These are phyloP conservation scores for Gymnogyps californianus DNA, from an alignment of 2,113 vertebrate species.

Conservation along the genomic window DNA sequence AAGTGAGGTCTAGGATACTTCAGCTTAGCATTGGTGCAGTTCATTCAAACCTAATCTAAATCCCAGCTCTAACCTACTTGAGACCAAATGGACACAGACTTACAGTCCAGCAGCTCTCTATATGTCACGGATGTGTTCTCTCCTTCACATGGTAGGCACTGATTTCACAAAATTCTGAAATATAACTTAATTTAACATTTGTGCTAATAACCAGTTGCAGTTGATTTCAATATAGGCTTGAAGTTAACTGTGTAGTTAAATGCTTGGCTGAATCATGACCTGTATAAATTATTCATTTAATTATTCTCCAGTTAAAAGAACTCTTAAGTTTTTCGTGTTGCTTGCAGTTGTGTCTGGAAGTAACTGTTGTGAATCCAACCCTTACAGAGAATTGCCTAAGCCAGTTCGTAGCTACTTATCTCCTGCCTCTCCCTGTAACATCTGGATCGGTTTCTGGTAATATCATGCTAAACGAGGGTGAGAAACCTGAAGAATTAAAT, in stretches of 20 bases:
- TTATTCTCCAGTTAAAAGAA: neutral
- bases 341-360: conserved; percentile 11
- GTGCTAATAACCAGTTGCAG: neutral
- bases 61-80: neutral
- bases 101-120: neutral
- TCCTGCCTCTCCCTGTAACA: conserved; percentile 24
- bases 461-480: neutral
- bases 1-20: neutral
- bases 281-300: conserved; percentile 17
- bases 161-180: neutral
- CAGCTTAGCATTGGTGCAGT: neutral
- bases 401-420: neutral
- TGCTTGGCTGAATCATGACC: conserved; percentile 3
- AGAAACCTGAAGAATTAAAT: conserved; percentile 36
- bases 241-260: conserved; percentile 5
- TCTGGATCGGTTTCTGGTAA: conserved; percentile 3
- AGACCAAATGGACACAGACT: neutral
- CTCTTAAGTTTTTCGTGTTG: neutral
- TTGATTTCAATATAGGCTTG: neutral
- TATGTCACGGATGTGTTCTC: neutral
- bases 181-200: neutral
- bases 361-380: neutral
- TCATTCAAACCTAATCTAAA: neutral
- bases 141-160: neutral
- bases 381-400: neutral